Base-by-base conservation (phyloP, 2,888 invertebrate species). In the Aphidoletes aphidimyza region DNA sequence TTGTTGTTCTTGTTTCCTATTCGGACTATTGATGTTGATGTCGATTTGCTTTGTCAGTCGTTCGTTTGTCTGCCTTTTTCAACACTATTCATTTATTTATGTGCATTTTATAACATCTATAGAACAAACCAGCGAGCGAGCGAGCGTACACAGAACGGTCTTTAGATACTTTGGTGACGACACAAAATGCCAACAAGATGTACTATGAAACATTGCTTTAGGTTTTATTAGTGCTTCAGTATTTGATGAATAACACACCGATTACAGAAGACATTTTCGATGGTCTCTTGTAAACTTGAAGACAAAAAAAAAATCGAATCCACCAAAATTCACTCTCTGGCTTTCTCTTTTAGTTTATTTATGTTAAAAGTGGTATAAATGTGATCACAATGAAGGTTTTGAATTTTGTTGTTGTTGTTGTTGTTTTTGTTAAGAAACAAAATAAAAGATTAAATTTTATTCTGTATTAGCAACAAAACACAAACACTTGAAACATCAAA, bases 71-170 rank as follows among this genome's bases (percentile, higher is more conserved):
- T 0, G 1, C n/a, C 30, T 30, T 30, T 30, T 69, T 30, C 69
- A 26, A 69, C 69, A 1, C 11, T 69, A 42, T 42, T 69, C 30
- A 69, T 69, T 69, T 69, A 69, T 69, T 69, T 30, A 69, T 69
- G 69, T 34, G 69, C 69, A 30, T 54, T 54, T 54, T 30, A 69
- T n/a, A n/a, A n/a, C n/a, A n/a, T n/a, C n/a, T n/a, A n/a, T 30
- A 69, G 30, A 69, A 1, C 26, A 1, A 54, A 11, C n/a, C 11
- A 69, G 30, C 3, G 30, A 30, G 69, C 1, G 69, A 69, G 34
- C 30, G 11, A 69, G 30, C 2, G 69, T 30, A 22, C 5, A 69
- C 30, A 22, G 54, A 22, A 5, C 3, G n/a, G 22, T 54, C n/a
- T 69, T 47, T 47, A 8, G 5, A 8, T 39, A 8, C 11, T 69